phyloP scores from a whole-genome alignment of 2,113 vertebrate species.

The Neolamprologus ventralis region DNA sequence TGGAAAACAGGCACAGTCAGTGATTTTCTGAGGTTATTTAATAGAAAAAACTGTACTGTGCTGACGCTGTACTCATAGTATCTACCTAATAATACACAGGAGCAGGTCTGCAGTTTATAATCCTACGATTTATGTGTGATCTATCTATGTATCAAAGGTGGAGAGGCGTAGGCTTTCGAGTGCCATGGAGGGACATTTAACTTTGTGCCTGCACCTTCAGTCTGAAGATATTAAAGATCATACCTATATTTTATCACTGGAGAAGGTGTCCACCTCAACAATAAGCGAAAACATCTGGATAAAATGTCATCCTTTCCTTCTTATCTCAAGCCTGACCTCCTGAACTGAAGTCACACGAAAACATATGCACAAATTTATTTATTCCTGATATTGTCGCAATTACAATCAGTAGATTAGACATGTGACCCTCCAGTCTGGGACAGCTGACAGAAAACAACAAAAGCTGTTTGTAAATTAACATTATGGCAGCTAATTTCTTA shows the following conservation, averaged over 20 bases:
- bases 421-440: background rate
- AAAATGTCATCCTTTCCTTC: background rate
- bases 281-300: background rate
- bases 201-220: background rate
- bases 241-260: background rate
- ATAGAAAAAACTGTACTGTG: background rate
- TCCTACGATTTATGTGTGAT: background rate
- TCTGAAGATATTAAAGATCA: background rate
- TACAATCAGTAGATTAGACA: background rate
- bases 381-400: background rate
- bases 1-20: background rate
- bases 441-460: background rate
- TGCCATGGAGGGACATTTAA: background rate
- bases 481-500: background rate
- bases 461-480: background rate
- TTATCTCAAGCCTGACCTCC: background rate
- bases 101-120: background rate
- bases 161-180: background rate
- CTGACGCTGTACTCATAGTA: background rate
- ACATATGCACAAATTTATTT: background rate
- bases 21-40: background rate
- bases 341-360: background rate
- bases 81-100: background rate
- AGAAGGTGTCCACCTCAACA: background rate
- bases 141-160: background rate